A percentile compares a stretch with the other conserved stretches of the same genome.
These are phyloP conservation scores for Ormyrus pomaceus DNA, from an alignment of 2,888 invertebrate genomes.

Conservation along the genomic window DNA sequence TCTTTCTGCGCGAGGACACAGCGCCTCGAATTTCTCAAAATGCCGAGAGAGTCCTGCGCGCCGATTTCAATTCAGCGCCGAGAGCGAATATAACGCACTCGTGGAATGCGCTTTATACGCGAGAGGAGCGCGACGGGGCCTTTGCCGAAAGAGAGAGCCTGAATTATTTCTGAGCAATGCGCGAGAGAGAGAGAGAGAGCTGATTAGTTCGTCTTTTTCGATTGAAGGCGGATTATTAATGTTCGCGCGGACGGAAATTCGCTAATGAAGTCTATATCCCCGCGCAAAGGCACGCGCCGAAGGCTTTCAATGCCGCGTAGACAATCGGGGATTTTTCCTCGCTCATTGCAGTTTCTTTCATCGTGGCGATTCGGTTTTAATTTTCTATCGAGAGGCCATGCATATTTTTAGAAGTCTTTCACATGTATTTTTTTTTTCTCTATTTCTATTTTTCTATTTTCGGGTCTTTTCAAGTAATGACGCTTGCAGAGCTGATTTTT, in stretches of 20 bases:
- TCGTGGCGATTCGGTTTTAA: too few relatives aligned
- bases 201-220: conserved; percentile 30
- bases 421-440: neutral
- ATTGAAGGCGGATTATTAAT: neutral
- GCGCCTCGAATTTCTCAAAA: conserved; percentile 12
- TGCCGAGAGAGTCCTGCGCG: neutral
- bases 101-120: too few relatives aligned
- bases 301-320: neutral
- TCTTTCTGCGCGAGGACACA: neutral
- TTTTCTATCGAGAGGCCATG: too few relatives aligned
- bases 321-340: neutral
- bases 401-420: too few relatives aligned
- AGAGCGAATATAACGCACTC: too few relatives aligned
- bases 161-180: neutral
- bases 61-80: conserved; percentile 20
- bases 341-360: too few relatives aligned
- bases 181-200: neutral
- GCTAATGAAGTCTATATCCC: conserved; percentile 21
- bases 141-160: neutral
- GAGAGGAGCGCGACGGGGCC: neutral
- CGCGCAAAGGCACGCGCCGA: neutral
- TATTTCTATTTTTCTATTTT: conserved; percentile 8
- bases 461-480: neutral
- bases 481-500: too few relatives aligned
- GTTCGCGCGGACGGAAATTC: conserved; percentile 18